Evolutionary conservation across 2,888 invertebrate species (phyloP).

Genomic region (Ommatoiulus sabulosus): DNA sequence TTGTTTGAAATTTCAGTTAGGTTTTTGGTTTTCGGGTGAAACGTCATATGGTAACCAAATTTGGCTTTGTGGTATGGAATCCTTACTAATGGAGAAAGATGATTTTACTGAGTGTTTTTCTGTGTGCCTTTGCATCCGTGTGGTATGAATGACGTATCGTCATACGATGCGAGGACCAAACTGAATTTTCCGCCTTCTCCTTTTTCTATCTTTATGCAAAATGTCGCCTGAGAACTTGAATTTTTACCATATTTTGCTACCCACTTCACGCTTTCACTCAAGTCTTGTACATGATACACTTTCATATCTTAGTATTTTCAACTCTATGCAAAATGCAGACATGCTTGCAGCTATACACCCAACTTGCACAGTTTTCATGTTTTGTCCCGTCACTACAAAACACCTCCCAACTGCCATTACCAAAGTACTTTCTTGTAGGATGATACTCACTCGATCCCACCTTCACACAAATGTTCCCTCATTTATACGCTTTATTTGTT

Average conservation of each 20-base stretch:
- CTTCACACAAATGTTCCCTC: background rate
- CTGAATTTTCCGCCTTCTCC: background rate
- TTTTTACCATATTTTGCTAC: background rate
- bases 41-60: background rate
- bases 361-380: constrained; percentile 6
- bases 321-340: background rate
- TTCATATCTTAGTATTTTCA: background rate
- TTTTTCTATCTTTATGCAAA: background rate
- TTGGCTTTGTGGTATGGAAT: background rate
- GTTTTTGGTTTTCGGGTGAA: background rate
- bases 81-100: background rate
- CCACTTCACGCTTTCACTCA: constrained; percentile 1
- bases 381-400: background rate
- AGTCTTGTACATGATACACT: background rate
- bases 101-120: background rate
- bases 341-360: constrained; percentile 10
- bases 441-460: background rate
- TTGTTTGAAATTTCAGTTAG: background rate
- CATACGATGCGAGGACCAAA: background rate
- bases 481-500: background rate
- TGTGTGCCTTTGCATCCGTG: constrained; percentile 12
- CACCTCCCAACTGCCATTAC: background rate
- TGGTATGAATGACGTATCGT: background rate
- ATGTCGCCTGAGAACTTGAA: background rate
- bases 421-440: background rate